Conservation (phyloP, 1,140 invertebrate genomes). For the Phymorhynchus buccinoides region DNA sequence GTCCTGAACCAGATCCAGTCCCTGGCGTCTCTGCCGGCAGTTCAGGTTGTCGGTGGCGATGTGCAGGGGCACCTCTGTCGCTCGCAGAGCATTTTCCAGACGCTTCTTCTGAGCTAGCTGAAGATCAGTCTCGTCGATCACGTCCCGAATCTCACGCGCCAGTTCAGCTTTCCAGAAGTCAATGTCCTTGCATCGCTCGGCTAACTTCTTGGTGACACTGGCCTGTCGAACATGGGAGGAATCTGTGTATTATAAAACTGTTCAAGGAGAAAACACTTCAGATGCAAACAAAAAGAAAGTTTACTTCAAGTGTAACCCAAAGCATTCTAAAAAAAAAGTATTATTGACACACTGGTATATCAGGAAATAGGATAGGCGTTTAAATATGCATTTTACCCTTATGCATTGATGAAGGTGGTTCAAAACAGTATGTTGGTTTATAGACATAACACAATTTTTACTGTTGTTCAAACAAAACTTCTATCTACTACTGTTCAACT, state of each 20-base stretch:
- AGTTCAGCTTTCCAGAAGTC: constrained; percentile 74
- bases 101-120: constrained; percentile 71
- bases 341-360: no score
- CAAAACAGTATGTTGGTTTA: no score
- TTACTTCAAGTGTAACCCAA: no score
- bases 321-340: no score
- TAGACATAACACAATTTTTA: no score
- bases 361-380: no score
- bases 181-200: constrained; percentile 72
- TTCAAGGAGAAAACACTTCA: background rate
- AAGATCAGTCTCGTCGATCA: constrained; percentile 72
- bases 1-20: constrained; percentile 86
- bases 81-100: constrained; percentile 70
- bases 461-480: no score
- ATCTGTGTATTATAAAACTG: background rate
- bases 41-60: constrained; percentile 78
- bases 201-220: constrained; percentile 72
- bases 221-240: background rate
- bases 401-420: no score
- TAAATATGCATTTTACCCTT: no score
- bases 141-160: constrained; percentile 72
- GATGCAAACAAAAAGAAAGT: no score
- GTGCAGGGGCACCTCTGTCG: constrained; percentile 72
- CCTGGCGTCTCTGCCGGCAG: constrained; percentile 81
- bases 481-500: no score